Evolutionary conservation across 2,113 vertebrate genomes (phyloP).

Genomic region (Carassius auratus): DNA sequence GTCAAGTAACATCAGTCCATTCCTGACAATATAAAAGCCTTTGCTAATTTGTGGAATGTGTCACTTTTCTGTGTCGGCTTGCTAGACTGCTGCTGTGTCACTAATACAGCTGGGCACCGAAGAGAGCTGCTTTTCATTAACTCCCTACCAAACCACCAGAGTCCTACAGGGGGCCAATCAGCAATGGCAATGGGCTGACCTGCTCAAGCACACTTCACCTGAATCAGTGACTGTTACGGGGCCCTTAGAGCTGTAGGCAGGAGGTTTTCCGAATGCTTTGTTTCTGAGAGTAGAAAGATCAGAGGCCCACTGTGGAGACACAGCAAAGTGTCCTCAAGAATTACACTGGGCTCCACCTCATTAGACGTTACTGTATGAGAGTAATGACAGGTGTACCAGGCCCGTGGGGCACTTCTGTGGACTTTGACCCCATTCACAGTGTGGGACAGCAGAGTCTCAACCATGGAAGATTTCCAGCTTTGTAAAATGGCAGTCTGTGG

Average conservation of each 20-base stretch:
- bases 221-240: conserved; percentile 46
- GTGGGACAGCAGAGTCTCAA: conserved; percentile 60
- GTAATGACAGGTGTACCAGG: conserved; percentile 70
- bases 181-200: conserved; percentile 58
- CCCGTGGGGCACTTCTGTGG: conserved; percentile 58
- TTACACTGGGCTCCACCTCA: conserved; percentile 59
- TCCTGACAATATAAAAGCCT: conserved; percentile 56
- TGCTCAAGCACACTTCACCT: conserved; percentile 58
- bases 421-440: conserved; percentile 61
- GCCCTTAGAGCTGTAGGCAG: conserved; percentile 55
- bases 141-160: conserved; percentile 54
- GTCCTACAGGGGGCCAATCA: conserved; percentile 55
- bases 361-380: conserved; percentile 64
- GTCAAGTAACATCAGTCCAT: conserved; percentile 53
- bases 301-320: conserved; percentile 23
- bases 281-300: conserved; percentile 42
- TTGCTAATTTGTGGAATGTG: conserved; percentile 73
- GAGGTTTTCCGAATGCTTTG: conserved; percentile 53
- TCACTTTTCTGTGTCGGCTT: conserved; percentile 66
- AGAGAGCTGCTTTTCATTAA: conserved; percentile 59
- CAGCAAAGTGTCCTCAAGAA: conserved; percentile 40
- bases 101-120: conserved; percentile 72
- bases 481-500: background rate
- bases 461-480: conserved; percentile 39
- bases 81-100: conserved; percentile 61